phyloP scores from a whole-genome alignment of 2,888 invertebrate genomes.

The Rhingia campestris region DNA sequence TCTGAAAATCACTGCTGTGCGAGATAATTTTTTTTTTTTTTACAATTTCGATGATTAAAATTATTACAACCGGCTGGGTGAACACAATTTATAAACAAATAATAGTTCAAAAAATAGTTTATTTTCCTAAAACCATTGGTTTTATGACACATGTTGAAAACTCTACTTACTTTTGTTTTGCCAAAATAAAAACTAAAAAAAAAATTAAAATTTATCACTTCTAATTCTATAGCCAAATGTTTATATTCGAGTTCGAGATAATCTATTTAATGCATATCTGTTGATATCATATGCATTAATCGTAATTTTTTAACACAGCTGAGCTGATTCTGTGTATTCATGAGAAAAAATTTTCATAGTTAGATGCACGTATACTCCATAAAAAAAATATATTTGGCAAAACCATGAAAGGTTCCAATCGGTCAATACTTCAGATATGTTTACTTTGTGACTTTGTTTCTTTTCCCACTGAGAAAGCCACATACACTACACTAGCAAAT shows the following conservation, averaged over 20 bases:
- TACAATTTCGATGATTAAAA: constrained; percentile 34
- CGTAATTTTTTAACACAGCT: constrained; percentile 45
- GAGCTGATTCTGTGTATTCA: constrained; percentile 51
- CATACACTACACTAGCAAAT: constrained; percentile 54
- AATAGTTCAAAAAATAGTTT: constrained; percentile 10
- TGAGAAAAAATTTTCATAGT: constrained; percentile 43
- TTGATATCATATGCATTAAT: constrained; percentile 53
- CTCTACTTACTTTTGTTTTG: constrained; percentile 68
- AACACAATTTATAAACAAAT: constrained; percentile 39
- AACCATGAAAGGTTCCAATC: constrained; percentile 64
- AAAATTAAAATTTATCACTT: constrained; percentile 43
- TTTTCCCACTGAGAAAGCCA: constrained; percentile 57
- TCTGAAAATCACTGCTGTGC: constrained; percentile 5
- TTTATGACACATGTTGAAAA: constrained; percentile 55
- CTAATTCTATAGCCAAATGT: constrained; percentile 48
- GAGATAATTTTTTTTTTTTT: constrained; percentile 2
- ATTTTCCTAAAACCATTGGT: not conserved
- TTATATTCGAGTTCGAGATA: constrained; percentile 43
- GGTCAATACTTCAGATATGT: constrained; percentile 67
- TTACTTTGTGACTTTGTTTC: constrained; percentile 70
- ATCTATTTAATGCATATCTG: constrained; percentile 69
- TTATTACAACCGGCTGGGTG: constrained; percentile 38
- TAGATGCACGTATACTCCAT: constrained; percentile 54
- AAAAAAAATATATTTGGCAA: constrained; percentile 51
- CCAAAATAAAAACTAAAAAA: constrained; percentile 38